A percentile compares a stretch with the other conserved stretches of the same genome.
Conservation (phyloP, 2,113 vertebrate species). For the Ramphastos sulfuratus region DNA sequence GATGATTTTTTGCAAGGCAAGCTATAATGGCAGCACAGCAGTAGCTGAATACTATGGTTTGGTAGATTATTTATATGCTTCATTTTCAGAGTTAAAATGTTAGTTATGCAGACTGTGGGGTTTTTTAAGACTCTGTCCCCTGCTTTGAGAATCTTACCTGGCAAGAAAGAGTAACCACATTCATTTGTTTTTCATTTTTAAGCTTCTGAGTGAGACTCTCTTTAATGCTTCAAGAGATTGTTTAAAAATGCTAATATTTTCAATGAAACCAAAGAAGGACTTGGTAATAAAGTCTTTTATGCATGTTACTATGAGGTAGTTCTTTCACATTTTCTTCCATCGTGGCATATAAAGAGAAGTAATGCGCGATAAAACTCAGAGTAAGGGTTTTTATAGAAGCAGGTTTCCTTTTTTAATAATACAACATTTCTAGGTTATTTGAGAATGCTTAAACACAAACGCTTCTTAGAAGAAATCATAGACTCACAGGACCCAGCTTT, state of each 20-base stretch:
- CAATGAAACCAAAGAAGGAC: background rate
- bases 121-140: background rate
- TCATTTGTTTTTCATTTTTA: background rate
- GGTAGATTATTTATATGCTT: background rate
- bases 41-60: background rate
- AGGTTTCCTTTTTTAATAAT: background rate
- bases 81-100: background rate
- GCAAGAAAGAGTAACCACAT: background rate
- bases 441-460: background rate
- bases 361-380: constrained; percentile 1
- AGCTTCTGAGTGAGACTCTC: background rate
- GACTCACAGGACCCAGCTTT: background rate
- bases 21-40: background rate
- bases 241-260: constrained; percentile 29
- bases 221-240: background rate
- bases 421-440: background rate
- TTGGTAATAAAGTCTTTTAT: background rate
- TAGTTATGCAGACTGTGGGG: background rate
- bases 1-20: background rate
- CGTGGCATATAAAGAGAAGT: background rate
- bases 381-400: background rate
- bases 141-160: background rate
- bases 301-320: background rate
- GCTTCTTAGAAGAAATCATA: background rate
- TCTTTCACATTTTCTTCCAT: background rate